Evolutionary conservation across 2,797 vertebrate genomes (phyloP), one percentile per base, ranked within the genome.

Genomic region (Erethizon dorsatum): DNA sequence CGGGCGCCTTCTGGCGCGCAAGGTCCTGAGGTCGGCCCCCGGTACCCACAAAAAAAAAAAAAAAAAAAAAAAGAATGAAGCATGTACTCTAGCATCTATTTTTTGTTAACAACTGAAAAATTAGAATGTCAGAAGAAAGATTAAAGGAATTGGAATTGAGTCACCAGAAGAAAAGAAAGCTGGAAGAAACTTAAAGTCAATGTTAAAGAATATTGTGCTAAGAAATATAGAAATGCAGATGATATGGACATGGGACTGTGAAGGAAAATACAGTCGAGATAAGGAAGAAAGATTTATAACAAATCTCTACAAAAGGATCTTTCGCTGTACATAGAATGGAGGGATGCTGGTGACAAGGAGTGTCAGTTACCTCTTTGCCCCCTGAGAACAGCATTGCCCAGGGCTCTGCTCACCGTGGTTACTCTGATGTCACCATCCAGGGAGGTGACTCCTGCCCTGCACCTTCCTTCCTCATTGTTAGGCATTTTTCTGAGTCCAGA

Each of bases 101-200:
- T 71, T 78, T 94, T 92, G 37, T 61, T 78, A 94, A 61, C 41
- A 77, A 52, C 20, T 79, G 45, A 56, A 94, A 95, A 96, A 52
- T 88, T 56, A 33, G 59, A 54, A 45, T 75, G 8, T 73, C 57
- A 57, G 12, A 85, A 91, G 37, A 93, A 89, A 95, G 31, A 18
- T 67, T 83, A 95, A 95, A 91, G n/a, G 18, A 47, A 47, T 92
- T 83, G 15, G 14, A 18, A 90, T 57, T n/a, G 61, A 91, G 56
- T 94, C 59, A 65, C 20, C 41, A 92, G 47, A 91, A 86, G 50
- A 93, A 65, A 45, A 83, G 17, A 73, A 96, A 85, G 6, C 50
- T 86, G 4, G 26, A 28, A 67, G 37, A 93, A 26, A 54, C 2
- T 18, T 90, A 75, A 87, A 59, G 50, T 52, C 67, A 71, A 28